These are phyloP conservation scores for Dicrurus megarhynchus DNA, from an alignment of 2,113 vertebrate genomes.

Conservation along the genomic window DNA sequence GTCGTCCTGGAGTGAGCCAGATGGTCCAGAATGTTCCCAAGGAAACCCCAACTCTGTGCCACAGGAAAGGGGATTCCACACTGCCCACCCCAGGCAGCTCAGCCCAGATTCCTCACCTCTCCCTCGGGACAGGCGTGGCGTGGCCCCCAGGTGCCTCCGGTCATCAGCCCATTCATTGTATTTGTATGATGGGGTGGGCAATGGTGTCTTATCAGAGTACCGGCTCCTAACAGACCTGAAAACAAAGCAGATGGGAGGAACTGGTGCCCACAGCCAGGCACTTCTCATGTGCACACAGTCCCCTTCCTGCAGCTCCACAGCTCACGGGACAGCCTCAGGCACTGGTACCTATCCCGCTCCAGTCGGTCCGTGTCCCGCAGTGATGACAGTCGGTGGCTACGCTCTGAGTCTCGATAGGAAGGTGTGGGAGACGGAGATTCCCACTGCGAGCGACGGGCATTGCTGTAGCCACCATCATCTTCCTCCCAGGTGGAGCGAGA, in stretches of 20 bases:
- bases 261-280: fast-evolving
- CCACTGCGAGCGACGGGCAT: conserved; percentile 88
- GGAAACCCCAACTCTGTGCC: not conserved
- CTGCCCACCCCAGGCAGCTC: not conserved
- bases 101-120: conserved; percentile 77
- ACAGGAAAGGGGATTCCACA: fast-evolving
- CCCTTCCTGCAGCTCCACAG: not conserved
- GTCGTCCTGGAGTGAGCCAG: conserved; percentile 70
- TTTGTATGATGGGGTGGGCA: conserved; percentile 95
- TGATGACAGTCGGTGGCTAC: conserved; percentile 72
- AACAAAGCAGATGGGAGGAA: not conserved
- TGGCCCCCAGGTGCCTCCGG: conserved; percentile 87
- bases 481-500: conserved; percentile 97
- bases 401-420: conserved; percentile 83
- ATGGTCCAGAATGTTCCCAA: not conserved
- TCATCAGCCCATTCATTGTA: conserved; percentile 98
- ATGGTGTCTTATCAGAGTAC: conserved; percentile 85
- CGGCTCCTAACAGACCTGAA: conserved; percentile 85
- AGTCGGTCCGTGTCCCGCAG: conserved; percentile 84
- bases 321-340: not conserved
- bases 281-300: fast-evolving
- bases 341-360: conserved; percentile 58
- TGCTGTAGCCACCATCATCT: conserved; percentile 84
- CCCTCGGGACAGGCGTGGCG: conserved; percentile 90
- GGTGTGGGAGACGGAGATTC: conserved; percentile 90